Evolutionary conservation across 2,888 invertebrate species (phyloP).

Genomic region (Gortyna flavago): DNA sequence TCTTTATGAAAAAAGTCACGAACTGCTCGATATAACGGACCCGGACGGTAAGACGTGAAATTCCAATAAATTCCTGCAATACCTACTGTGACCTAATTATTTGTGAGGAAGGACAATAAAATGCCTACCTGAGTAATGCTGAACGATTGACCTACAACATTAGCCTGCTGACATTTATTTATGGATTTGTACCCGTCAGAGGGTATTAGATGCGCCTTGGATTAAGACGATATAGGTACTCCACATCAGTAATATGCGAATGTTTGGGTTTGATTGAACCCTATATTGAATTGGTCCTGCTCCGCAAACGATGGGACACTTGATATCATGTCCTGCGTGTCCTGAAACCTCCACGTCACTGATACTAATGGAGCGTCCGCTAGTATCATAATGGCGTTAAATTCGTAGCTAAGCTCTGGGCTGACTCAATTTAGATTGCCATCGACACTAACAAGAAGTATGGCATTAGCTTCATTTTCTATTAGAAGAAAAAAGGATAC

Average conservation of each 20-base stretch:
- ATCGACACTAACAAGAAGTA: not conserved
- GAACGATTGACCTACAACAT: conserved; percentile 43
- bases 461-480: not conserved
- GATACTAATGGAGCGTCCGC: not conserved
- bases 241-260: not conserved
- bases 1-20: conserved; percentile 55
- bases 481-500: not conserved
- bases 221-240: not conserved
- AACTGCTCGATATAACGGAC: conserved; percentile 44
- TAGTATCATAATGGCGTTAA: not conserved
- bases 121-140: conserved; percentile 42
- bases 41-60: conserved; percentile 44
- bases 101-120: conserved; percentile 54
- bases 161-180: conserved; percentile 45
- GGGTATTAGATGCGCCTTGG: not conserved
- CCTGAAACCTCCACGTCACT: not conserved
- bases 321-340: too few species aligned
- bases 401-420: not conserved
- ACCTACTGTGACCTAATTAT: conserved; percentile 54
- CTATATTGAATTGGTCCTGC: not conserved
- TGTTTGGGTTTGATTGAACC: not conserved
- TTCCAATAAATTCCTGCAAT: conserved; percentile 67
- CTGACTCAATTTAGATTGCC: conserved; percentile 10
- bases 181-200: conserved; percentile 11
- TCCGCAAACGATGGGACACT: not conserved